Conservation (phyloP, 1,140 invertebrate species). For the Hycleus phaleratus region DNA sequence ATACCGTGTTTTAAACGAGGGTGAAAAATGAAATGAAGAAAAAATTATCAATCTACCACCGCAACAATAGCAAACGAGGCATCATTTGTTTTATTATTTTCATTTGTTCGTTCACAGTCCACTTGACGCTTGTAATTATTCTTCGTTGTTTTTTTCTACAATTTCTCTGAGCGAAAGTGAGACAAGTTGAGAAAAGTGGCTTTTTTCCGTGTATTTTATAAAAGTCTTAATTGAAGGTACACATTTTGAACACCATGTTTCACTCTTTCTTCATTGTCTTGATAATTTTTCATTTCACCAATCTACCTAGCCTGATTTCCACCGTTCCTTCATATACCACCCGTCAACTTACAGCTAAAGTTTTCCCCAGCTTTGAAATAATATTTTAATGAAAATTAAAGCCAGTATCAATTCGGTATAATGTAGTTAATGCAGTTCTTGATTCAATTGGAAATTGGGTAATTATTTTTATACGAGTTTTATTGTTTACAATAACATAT, state of each 20-base stretch:
- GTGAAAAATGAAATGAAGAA: too few species aligned
- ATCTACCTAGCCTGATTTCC: not conserved
- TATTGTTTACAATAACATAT: not conserved
- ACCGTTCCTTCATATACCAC: too few species aligned
- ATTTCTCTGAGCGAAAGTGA: conserved; percentile 9
- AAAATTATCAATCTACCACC: conserved; percentile 37
- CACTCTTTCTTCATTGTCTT: conserved; percentile 24
- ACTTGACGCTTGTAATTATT: conserved; percentile 37
- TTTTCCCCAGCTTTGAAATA: not conserved
- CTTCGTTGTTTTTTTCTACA: conserved; percentile 28
- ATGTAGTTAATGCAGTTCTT: conserved; percentile 12
- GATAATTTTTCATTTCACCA: conserved; percentile 26
- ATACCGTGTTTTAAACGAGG: not conserved
- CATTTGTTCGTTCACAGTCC: conserved; percentile 37
- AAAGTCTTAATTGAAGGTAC: conserved; percentile 28
- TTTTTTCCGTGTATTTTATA: conserved; percentile 20
- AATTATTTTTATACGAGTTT: conserved; percentile 23
- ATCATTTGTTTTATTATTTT: conserved; percentile 39
- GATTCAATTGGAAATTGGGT: conserved; percentile 16
- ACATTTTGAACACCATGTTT: conserved; percentile 20
- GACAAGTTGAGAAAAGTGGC: not conserved
- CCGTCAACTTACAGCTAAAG: too few species aligned
- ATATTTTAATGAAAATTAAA: conserved; percentile 28
- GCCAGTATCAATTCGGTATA: conserved; percentile 22
- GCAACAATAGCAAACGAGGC: conserved; percentile 24